Base-by-base conservation (phyloP, 2,797 vertebrate genomes). In the Chloroceryle amazona region DNA sequence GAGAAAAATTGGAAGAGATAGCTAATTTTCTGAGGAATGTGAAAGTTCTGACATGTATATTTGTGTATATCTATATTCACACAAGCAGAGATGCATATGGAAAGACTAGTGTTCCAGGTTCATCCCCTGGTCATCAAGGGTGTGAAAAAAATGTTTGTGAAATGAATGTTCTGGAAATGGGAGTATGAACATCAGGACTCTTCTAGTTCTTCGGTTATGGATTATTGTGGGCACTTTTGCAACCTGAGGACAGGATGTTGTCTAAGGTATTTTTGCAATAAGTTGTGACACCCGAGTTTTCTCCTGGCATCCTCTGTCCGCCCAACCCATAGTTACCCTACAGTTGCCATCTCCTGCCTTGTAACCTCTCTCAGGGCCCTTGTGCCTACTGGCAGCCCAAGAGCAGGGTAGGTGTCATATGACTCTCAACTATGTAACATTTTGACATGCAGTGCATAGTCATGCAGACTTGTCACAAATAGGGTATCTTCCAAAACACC, bases 91-190 rank as follows among this genome's bases (percentile, higher is more conserved):
- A 14, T 37, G 10, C 1, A 1, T 17, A 21, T 0, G 13, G 52
- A 18, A 82, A 70, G 35, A 47, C 2, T 29, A 28, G 3, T 18
- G 12, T 28, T 66, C 11, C 9, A 58, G 8, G 20, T 49, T 12
- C 39, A 62, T n/a, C 3, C 6, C 1, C 28, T 29, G 19, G 29
- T 58, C n/a, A 55, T 39, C 25, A 68, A 0, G 0, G 1, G 9
- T 7, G 22, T 58, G 55, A 90, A 66, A 70, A 81, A 78, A 62
- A 18, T 23, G 21, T 55, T 35, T 46, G 6, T 78, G 60, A 80
- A 62, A 82, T 58, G 12, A 57, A 86, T 47, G 4, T 23, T 70
- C 23, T 13, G 18, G 39, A 8, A 15, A 31, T 21, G 10, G 21
- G 9, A 78, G 7, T 18, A 39, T 9, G 28, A 23, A 51, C 10